These are phyloP conservation scores for Melanargia galathea DNA, from an alignment of 2,888 invertebrate species.

Conservation along the genomic window DNA sequence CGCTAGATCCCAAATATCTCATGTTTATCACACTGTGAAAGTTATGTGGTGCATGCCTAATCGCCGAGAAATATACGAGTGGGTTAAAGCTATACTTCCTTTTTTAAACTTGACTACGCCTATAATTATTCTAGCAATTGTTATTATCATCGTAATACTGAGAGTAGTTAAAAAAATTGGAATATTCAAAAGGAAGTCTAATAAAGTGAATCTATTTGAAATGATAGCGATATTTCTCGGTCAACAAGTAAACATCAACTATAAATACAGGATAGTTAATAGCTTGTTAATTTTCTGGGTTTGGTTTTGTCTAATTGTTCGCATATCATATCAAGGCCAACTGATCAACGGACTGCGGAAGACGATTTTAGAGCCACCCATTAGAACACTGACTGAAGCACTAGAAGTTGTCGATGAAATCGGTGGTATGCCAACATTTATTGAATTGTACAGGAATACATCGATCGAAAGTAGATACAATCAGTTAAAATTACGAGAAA, in stretches of 20 bases:
- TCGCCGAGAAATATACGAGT: constrained; percentile 50
- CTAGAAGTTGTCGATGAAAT: constrained; percentile 49
- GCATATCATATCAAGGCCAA: constrained; percentile 60
- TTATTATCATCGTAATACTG: constrained; percentile 44
- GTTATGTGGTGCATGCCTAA: constrained; percentile 58
- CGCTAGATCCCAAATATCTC: constrained; percentile 48
- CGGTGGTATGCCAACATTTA: constrained; percentile 50
- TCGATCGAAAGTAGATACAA: constrained; percentile 45
- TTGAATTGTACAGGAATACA: constrained; percentile 49
- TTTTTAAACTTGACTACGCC: constrained; percentile 50
- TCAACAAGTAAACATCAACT: constrained; percentile 50
- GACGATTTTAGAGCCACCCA: constrained; percentile 51
- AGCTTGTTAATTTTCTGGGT: constrained; percentile 57
- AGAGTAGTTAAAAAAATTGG: constrained; percentile 44
- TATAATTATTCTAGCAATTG: constrained; percentile 45
- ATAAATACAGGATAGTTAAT: constrained; percentile 52
- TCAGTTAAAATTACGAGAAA: constrained; percentile 41
- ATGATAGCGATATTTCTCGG: constrained; percentile 58
- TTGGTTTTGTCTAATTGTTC: constrained; percentile 61
- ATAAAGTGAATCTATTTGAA: constrained; percentile 44
- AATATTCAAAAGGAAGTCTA: constrained; percentile 32
- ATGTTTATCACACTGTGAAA: constrained; percentile 46
- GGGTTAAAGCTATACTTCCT: constrained; percentile 55
- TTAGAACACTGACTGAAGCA: constrained; percentile 50
- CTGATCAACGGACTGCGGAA: constrained; percentile 55